These are phyloP conservation scores for Puntigrus tetrazona DNA, from an alignment of 2,113 vertebrate species.

Conservation along the genomic window DNA sequence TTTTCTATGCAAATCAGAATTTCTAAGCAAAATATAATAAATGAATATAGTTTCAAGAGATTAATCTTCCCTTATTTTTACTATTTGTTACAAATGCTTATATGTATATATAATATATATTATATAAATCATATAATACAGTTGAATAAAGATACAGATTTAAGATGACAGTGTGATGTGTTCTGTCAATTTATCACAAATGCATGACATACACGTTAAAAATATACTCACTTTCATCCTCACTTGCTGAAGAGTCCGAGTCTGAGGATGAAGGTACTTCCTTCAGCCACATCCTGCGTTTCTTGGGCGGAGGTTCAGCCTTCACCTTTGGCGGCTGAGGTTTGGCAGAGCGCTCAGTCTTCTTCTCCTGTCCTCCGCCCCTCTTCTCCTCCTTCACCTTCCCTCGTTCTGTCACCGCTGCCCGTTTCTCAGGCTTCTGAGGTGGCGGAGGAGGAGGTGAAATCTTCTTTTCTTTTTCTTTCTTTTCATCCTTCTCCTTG, in stretches of 20 bases:
- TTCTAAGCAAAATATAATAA: not conserved
- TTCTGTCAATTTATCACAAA: not conserved
- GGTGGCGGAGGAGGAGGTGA: conserved; percentile 53
- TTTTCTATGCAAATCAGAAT: not conserved
- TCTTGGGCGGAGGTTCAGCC: conserved; percentile 89
- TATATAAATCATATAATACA: too few species aligned
- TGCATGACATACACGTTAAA: not conserved
- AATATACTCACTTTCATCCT: conserved; percentile 80
- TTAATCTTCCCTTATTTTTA: too few species aligned
- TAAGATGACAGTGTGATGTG: too few species aligned
- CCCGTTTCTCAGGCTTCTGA: conserved; percentile 70
- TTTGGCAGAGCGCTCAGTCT: conserved; percentile 72
- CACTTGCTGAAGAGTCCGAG: conserved; percentile 86
- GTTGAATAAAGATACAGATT: not conserved
- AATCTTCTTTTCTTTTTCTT: conserved; percentile 60
- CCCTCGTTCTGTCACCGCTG: conserved; percentile 61
- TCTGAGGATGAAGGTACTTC: conserved; percentile 84
- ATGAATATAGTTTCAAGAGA: not conserved
- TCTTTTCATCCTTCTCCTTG: conserved; percentile 65
- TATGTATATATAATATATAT: too few species aligned
- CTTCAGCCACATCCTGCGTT: conserved; percentile 92
- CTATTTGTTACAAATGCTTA: too few species aligned
- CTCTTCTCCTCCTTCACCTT: conserved; percentile 71
- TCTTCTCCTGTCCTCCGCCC: conserved; percentile 65
- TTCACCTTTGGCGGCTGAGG: conserved; percentile 80